Evolutionary conservation across 2,113 vertebrate genomes (phyloP).

Genomic region (Hippocampus mohnikei): DNA sequence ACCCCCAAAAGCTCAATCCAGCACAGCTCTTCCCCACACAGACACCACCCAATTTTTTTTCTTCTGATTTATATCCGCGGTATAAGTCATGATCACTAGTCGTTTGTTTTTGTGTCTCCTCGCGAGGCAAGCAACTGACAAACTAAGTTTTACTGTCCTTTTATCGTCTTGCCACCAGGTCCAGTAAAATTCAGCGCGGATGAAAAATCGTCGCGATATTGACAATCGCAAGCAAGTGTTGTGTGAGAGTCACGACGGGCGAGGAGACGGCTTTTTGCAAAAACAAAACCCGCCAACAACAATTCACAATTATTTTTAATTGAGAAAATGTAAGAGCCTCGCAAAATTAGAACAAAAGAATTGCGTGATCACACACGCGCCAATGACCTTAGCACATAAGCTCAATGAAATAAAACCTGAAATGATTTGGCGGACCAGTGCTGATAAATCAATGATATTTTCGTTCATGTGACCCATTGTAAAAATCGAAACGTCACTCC

Average conservation of each 20-base stretch:
- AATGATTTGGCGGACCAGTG: no score
- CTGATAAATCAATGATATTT: no score
- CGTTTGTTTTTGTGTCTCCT: slow-evolving; percentile 22
- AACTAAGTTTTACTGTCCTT: slow-evolving; percentile 32
- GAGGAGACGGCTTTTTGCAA: background rate
- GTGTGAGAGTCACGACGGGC: background rate
- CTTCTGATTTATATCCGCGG: slow-evolving; percentile 25
- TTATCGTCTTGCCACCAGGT: slow-evolving; percentile 13
- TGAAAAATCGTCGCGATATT: slow-evolving; percentile 30
- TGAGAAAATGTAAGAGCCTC: no score
- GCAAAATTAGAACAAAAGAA: no score
- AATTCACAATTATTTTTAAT: background rate
- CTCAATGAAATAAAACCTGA: no score
- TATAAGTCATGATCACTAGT: slow-evolving; percentile 23
- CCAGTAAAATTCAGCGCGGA: slow-evolving; percentile 9
- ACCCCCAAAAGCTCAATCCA: background rate
- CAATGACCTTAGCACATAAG: no score
- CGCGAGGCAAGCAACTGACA: slow-evolving; percentile 10
- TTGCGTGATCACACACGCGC: no score
- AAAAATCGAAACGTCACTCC: no score
- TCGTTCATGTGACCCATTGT: no score
- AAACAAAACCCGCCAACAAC: background rate
- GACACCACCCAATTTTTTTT: background rate
- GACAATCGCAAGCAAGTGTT: slow-evolving; percentile 13
- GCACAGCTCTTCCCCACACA: background rate